phyloP scores from a whole-genome alignment of 2,797 vertebrate genomes.

The Arvicola amphibius region DNA sequence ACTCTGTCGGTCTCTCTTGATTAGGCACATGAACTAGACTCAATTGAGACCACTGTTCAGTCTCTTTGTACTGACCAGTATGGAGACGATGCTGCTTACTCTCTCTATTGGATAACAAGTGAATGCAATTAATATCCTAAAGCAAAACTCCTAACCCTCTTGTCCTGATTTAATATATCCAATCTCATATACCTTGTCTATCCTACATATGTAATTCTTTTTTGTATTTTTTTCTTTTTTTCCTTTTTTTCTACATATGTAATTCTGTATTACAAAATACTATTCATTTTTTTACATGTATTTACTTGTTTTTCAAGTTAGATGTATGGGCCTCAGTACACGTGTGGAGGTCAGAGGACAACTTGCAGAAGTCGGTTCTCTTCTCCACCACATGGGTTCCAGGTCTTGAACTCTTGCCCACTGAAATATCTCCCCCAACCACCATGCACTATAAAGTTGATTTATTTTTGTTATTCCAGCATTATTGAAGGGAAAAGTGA shows the following conservation, averaged over 20 bases:
- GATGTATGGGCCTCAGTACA: background rate
- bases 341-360: background rate
- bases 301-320: background rate
- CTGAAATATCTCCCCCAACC: background rate
- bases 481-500: slow-evolving; percentile 27
- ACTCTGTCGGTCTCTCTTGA: slow-evolving; percentile 65
- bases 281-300: background rate
- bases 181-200: background rate
- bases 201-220: background rate
- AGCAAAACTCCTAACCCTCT: slow-evolving; percentile 1
- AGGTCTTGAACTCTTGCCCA: background rate
- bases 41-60: slow-evolving; percentile 72
- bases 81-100: slow-evolving; percentile 71
- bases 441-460: background rate
- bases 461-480: background rate
- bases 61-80: slow-evolving; percentile 68
- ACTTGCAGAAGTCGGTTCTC: background rate
- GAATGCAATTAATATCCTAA: slow-evolving; percentile 72
- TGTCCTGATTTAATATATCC: slow-evolving; percentile 33
- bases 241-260: background rate
- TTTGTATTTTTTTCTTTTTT: too few relatives aligned
- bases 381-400: background rate
- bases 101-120: slow-evolving; percentile 69
- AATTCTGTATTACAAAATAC: slow-evolving; percentile 24
- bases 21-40: slow-evolving; percentile 56